Base-by-base conservation (phyloP, 2,797 vertebrate genomes). In the Falco concolor region DNA sequence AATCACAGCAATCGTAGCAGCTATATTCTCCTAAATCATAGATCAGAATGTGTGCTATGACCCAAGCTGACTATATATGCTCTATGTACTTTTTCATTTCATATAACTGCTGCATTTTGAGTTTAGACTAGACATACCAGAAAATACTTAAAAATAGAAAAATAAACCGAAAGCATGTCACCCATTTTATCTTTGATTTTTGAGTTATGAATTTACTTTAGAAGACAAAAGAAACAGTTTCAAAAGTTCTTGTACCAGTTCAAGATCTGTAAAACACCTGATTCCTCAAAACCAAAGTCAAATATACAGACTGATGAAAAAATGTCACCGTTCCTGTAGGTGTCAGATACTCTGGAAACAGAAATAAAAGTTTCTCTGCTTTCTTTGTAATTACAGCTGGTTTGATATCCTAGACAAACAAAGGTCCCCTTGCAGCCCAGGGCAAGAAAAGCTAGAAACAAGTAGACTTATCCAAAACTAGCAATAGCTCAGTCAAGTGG, bases 261-360 rank as follows among this genome's bases (percentile, higher is more conserved):
- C 7, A 15, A 84, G 40, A 88, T 19, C 49, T 79, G 20, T 27
- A 61, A 70, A 77, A 57, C 16, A 84, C 12, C 30, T 0, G 0
- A 40, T 40, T 73, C 22, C 69, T 68, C 76, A 84, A 54, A 91
- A 63, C 2, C 47, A n/a, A 89, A 72, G 18, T 28, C 50, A 67
- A 54, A 47, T 34, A 61, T 19, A 50, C 13, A 65, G 40, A 23
- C 44, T 10, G 54, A 73, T 61, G 19, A 30, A 22, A 44, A 84
- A 68, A n/a, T 2, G 3, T 28, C 40, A 32, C 22, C 0, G 0
- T 40, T 76, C 36, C 70, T 67, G 19, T 6, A 53, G 34, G 18
- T 34, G 19, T 17, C 36, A 36, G 50, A 61, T 36, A 50, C 22
- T 64, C 32, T 28, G 18, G 53, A 70, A 27, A 38, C 2, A 5